phyloP scores from a whole-genome alignment of 2,113 vertebrate species.

The Paracanthobrama guichenoti region DNA sequence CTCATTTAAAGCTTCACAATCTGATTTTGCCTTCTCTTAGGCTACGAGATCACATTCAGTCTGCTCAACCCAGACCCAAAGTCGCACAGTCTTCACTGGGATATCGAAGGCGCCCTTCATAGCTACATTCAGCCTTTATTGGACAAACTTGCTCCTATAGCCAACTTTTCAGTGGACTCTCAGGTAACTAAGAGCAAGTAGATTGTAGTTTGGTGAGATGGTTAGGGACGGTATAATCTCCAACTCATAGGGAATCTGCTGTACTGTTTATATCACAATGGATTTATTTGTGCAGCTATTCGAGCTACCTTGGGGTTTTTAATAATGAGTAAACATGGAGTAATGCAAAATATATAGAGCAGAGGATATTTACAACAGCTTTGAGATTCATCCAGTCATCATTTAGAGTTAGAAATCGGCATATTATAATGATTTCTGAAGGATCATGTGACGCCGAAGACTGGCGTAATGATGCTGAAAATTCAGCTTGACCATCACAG shows the following conservation, averaged over 20 bases:
- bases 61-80: slow-evolving; percentile 93
- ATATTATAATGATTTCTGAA: no score
- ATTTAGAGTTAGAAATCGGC: neutral
- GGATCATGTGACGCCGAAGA: no score
- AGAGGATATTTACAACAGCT: neutral
- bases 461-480: no score
- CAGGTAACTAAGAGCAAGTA: slow-evolving; percentile 78
- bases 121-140: slow-evolving; percentile 86
- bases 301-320: neutral
- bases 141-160: slow-evolving; percentile 80
- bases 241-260: neutral
- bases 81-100: slow-evolving; percentile 87
- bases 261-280: neutral
- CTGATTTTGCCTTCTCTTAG: slow-evolving; percentile 63
- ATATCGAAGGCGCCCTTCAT: slow-evolving; percentile 84
- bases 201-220: neutral
- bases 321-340: neutral
- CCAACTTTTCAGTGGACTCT: slow-evolving; percentile 95
- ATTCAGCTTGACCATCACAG: no score
- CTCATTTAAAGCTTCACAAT: neutral
- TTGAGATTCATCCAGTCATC: neutral
- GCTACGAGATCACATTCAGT: slow-evolving; percentile 96
- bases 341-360: neutral
- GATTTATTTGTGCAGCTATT: neutral
- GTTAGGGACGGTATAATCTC: no score